A percentile compares a stretch with the other conserved stretches of the same genome.
These are phyloP conservation scores for Aspidoscelis tigris DNA, from an alignment of 2,113 vertebrate genomes.

Conservation along the genomic window DNA sequence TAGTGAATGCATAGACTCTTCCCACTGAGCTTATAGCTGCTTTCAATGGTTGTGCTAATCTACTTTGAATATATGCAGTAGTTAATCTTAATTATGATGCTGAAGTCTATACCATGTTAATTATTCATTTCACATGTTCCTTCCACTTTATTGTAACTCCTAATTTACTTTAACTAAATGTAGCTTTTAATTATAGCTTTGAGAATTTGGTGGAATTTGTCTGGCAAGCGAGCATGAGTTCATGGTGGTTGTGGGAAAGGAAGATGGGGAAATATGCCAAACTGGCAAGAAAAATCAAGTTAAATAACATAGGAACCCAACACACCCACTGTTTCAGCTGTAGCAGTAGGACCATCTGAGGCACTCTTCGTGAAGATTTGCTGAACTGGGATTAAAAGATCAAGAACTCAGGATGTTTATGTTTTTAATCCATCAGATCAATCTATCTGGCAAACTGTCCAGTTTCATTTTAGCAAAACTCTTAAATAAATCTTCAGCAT, in stretches of 20 bases:
- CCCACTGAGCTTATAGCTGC: conserved; percentile 75
- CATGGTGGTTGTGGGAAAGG: neutral
- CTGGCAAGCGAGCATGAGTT: conserved; percentile 57
- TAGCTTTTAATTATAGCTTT: conserved; percentile 79
- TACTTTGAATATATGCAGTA: conserved; percentile 78
- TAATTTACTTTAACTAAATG: conserved; percentile 83
- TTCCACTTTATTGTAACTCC: conserved; percentile 78
- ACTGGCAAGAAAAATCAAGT: neutral
- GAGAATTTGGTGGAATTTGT: conserved; percentile 67
- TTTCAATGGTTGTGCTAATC: conserved; percentile 80
- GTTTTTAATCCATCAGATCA: conserved; percentile 22
- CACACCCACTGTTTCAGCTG: neutral
- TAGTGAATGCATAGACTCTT: conserved; percentile 74
- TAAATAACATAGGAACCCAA: conserved; percentile 6
- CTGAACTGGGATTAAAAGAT: neutral
- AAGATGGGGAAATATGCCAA: neutral
- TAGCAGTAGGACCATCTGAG: neutral
- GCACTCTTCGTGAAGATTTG: conserved; percentile 22
- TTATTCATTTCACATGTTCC: conserved; percentile 82
- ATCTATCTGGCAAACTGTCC: neutral
- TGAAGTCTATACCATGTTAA: conserved; percentile 81
- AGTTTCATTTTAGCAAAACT: neutral
- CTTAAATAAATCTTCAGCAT: neutral
- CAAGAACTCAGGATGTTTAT: conserved; percentile 17
- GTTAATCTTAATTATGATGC: conserved; percentile 85